phyloP scores from a whole-genome alignment of 2,797 vertebrate species.

The Periparus ater region DNA sequence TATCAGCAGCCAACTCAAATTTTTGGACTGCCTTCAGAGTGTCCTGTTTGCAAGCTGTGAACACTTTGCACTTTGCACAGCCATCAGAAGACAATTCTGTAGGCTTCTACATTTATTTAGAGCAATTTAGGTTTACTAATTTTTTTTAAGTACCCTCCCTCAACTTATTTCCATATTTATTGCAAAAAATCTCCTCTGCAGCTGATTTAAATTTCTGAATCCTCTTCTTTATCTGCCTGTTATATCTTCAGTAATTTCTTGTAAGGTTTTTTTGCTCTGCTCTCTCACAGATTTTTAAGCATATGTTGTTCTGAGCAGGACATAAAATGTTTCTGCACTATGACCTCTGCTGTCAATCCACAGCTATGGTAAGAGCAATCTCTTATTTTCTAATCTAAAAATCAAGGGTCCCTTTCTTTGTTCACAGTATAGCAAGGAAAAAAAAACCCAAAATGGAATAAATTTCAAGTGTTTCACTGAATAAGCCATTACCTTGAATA shows the following conservation, averaged over 20 bases:
- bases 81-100: not conserved
- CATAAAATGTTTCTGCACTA: not conserved
- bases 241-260: not conserved
- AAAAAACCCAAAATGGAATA: not conserved
- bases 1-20: not conserved
- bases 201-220: not conserved
- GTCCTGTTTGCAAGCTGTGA: not conserved
- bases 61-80: not conserved
- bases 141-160: not conserved
- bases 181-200: not conserved
- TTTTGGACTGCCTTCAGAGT: not conserved
- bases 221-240: not conserved
- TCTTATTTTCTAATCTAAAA: slow-evolving; percentile 29
- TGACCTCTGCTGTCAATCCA: not conserved
- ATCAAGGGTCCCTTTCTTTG: not conserved
- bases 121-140: not conserved
- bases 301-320: not conserved
- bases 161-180: not conserved
- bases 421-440: not conserved
- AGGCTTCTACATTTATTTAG: not conserved
- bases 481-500: slow-evolving; percentile 17
- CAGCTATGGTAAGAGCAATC: not conserved
- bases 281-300: not conserved
- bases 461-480: slow-evolving; percentile 22
- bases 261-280: not conserved